phyloP scores from a whole-genome alignment of 1,140 invertebrate species.

The Bombus sibiricus region DNA sequence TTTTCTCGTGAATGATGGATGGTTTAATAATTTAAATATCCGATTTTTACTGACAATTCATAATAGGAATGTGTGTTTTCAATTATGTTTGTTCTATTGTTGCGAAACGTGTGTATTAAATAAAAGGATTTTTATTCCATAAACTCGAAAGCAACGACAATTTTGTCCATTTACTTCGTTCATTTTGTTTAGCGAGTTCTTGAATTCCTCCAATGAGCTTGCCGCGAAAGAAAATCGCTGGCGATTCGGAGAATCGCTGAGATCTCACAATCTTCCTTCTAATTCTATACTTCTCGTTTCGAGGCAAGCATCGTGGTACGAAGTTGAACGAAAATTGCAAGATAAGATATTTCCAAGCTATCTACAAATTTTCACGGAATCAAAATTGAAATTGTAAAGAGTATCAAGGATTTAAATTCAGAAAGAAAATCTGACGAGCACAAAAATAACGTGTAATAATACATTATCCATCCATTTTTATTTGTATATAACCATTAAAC shows the following conservation, averaged over 20 bases:
- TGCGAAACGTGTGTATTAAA: too few species aligned
- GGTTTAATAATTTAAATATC: too few species aligned
- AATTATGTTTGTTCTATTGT: too few species aligned
- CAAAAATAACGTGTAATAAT: not conserved
- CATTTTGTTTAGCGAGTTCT: not conserved
- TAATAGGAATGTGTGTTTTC: too few species aligned
- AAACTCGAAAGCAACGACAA: not conserved
- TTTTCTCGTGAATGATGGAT: too few species aligned
- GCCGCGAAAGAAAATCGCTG: not conserved
- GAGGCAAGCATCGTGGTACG: not conserved
- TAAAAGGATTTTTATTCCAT: not conserved
- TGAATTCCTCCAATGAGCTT: not conserved
- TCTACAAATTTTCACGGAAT: not conserved
- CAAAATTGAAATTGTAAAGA: not conserved
- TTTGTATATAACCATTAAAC: not conserved
- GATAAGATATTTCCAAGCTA: not conserved
- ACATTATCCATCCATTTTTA: not conserved
- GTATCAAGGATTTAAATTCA: not conserved
- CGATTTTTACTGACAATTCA: too few species aligned
- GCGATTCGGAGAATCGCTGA: not conserved
- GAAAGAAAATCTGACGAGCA: too few species aligned
- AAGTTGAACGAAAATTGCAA: not conserved
- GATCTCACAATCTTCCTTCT: not conserved
- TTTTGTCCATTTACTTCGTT: not conserved
- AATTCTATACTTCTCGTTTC: too few species aligned